Evolutionary conservation across 2,113 vertebrate genomes (phyloP).

Genomic region (Mustela nigripes): DNA sequence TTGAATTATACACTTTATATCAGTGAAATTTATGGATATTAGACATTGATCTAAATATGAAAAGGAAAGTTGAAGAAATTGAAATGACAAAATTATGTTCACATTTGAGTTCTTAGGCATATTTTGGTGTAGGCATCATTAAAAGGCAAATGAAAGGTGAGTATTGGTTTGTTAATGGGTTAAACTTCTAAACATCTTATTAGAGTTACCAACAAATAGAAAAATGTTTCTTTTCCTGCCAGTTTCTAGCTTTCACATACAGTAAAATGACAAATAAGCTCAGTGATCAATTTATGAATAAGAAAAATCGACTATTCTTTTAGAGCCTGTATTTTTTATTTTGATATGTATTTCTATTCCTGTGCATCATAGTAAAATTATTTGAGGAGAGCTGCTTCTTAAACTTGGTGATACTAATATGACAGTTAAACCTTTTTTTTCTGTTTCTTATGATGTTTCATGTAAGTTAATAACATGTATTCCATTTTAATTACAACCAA

Average conservation of each 20-base stretch:
- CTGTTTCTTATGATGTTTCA: neutral
- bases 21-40: neutral
- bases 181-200: neutral
- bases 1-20: neutral
- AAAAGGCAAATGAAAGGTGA: neutral
- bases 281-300: neutral
- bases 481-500: neutral
- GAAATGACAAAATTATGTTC: neutral
- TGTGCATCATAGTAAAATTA: neutral
- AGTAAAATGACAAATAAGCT: neutral
- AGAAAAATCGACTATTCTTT: neutral
- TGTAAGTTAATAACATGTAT: neutral
- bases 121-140: neutral
- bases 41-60: neutral
- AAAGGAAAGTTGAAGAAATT: conserved; percentile 6
- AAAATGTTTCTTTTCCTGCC: conserved; percentile 20
- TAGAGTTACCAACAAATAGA: neutral
- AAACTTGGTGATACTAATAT: neutral
- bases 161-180: neutral
- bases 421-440: neutral
- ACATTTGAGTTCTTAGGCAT: neutral
- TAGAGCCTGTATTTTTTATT: conserved; percentile 38
- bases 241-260: neutral
- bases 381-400: neutral
- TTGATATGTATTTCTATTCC: neutral